These are phyloP conservation scores for Noctua fimbriata DNA, from an alignment of 2,888 invertebrate genomes.

Conservation along the genomic window DNA sequence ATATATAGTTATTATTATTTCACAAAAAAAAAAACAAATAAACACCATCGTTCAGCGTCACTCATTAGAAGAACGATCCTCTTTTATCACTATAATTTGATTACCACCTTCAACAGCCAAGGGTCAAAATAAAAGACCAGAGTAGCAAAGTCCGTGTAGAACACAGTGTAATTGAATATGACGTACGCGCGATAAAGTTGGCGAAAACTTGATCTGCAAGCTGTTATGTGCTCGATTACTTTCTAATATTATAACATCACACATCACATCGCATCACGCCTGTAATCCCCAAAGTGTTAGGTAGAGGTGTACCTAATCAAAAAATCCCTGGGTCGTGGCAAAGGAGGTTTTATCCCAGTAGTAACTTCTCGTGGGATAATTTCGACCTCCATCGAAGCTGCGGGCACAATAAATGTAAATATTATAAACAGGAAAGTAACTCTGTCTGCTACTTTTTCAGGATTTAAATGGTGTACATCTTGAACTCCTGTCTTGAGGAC, in stretches of 20 bases:
- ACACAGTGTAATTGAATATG: slow-evolving; percentile 1
- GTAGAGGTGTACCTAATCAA: not conserved
- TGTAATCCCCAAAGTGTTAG: not conserved
- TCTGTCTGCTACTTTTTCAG: no score
- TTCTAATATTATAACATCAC: not conserved
- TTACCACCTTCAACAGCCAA: not conserved
- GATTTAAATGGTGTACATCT: no score
- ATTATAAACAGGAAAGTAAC: no score
- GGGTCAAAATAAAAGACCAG: not conserved
- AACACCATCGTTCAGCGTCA: not conserved
- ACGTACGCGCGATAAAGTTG: not conserved
- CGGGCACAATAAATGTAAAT: no score
- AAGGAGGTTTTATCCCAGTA: no score
- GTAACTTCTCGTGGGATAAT: no score
- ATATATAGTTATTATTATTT: not conserved
- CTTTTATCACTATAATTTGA: not conserved
- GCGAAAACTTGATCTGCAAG: not conserved
- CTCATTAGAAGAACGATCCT: not conserved
- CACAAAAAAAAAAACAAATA: not conserved
- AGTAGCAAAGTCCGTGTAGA: no score
- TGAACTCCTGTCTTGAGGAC: no score
- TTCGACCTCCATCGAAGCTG: no score
- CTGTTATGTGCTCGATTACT: not conserved
- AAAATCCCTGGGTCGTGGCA: no score
- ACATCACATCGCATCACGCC: not conserved